Conservation (phyloP, 2,888 invertebrate species). For the Amblyjoppa fuscipennis region DNA sequence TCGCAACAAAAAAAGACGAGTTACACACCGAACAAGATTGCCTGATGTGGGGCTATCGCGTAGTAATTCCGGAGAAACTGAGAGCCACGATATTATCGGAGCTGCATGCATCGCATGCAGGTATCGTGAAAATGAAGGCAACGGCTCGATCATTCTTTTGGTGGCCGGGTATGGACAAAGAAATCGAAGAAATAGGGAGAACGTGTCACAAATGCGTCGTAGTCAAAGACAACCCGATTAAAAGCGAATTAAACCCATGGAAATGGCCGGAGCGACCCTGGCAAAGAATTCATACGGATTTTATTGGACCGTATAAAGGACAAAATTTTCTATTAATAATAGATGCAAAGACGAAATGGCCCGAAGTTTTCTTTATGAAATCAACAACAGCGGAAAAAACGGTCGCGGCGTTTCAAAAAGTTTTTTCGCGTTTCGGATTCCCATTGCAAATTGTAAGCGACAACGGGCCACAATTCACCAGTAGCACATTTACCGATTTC, state of each 20-base stretch:
- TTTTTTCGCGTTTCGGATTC: constrained; percentile 59
- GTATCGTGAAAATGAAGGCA: constrained; percentile 63
- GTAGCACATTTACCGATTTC: constrained; percentile 48
- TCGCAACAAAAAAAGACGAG: constrained; percentile 50
- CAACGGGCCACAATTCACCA: constrained; percentile 58
- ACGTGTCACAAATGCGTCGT: constrained; percentile 58
- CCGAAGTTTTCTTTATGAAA: constrained; percentile 41
- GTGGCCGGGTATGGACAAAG: constrained; percentile 67
- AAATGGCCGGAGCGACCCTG: constrained; percentile 68
- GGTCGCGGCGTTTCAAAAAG: constrained; percentile 41
- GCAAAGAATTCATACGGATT: constrained; percentile 72
- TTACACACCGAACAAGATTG: constrained; percentile 51
- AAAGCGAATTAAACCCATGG: constrained; percentile 63
- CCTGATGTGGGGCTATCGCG: constrained; percentile 52
- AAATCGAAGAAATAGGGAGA: constrained; percentile 56
- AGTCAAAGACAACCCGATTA: constrained; percentile 51
- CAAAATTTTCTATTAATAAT: constrained; percentile 71
- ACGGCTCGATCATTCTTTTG: constrained; percentile 67
- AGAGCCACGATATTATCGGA: constrained; percentile 39
- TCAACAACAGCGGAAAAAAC: constrained; percentile 20
- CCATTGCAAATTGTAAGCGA: constrained; percentile 52
- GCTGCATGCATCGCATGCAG: constrained; percentile 63
- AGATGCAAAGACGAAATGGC: constrained; percentile 71
- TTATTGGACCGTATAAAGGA: constrained; percentile 49
- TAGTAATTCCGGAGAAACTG: constrained; percentile 53